Base-by-base conservation (phyloP, 2,888 invertebrate species). In the Dynastes grantii region DNA sequence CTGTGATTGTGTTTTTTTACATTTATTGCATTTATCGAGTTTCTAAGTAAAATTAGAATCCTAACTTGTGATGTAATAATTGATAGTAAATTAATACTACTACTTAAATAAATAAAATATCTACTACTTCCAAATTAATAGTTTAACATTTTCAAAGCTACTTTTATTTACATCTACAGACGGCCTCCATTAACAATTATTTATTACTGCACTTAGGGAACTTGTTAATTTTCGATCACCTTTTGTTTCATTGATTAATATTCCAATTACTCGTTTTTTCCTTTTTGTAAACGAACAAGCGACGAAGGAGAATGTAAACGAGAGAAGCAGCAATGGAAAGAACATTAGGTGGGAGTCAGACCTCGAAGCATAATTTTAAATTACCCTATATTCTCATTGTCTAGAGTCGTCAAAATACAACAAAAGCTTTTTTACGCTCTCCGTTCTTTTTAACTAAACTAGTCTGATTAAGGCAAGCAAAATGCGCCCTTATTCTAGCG, bases 381-480 rank as follows among this genome's bases (percentile, higher is more conserved):
- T 87, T 87, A 87, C 87, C 85, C 86, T 84, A 86, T 86, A 86
- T 86, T 86, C 80, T 81, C 80, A 86, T 87, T 87, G 87, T 87
- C 85, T 85, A 84, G 85, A 87, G 86, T 87, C 87, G 87, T 87
- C 87, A 86, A 87, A 87, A 87, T 84, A 85, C 84, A 86, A 88
- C 87, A 88, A 88, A 87, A 85, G 87, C 84, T 85, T 85, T 87
- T 86, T 87, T 87, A 75, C 85, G 82, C 83, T 84, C 83, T 81
- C 67, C 78, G 79, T 81, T 81, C 80, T 55, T 65, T 77, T 78
- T 55, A 77, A 77, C 73, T 87, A 88, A 88, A 87, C 85, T 87
- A 87, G 87, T 88, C 87, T 88, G 88, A 88, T 88, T 88, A 88
- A 87, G 86, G 83, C 86, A 87, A 86, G 87, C 87, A 86, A 87